These are phyloP conservation scores for Drosophila pseudotakahashii DNA, from an alignment of 2,888 invertebrate genomes.

Conservation along the genomic window DNA sequence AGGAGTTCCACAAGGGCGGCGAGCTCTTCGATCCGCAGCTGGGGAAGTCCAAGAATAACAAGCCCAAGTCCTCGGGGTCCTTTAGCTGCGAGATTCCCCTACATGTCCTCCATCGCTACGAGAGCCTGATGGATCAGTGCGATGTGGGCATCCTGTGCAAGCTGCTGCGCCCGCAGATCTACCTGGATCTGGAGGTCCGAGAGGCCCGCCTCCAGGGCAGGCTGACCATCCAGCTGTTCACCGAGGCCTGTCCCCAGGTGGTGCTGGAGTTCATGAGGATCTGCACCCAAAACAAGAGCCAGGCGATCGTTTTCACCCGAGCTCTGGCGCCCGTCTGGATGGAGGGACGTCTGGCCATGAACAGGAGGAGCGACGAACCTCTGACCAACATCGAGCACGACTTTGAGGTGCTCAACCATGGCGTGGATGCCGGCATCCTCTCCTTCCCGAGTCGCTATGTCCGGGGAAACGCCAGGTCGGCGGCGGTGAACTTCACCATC, in stretches of 20 bases:
- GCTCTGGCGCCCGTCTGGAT: constrained; percentile 79
- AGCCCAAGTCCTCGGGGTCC: constrained; percentile 5
- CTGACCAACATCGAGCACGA: constrained; percentile 73
- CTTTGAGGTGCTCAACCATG: constrained; percentile 78
- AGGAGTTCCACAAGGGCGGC: constrained; percentile 55
- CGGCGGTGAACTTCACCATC: constrained; percentile 75
- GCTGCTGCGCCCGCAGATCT: constrained; percentile 80
- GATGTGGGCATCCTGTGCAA: constrained; percentile 65
- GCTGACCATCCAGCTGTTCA: constrained; percentile 77
- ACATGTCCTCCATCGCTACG: constrained; percentile 76
- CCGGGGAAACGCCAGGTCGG: constrained; percentile 64
- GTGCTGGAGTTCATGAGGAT: constrained; percentile 78
- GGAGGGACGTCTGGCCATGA: constrained; percentile 70
- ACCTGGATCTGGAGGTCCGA: constrained; percentile 70
- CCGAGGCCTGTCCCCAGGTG: constrained; percentile 82
- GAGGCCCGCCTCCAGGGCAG: constrained; percentile 68
- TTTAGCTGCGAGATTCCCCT: constrained; percentile 69
- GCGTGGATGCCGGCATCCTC: constrained; percentile 73
- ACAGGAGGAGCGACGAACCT: constrained; percentile 47
- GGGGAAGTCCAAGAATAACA: constrained; percentile 39
- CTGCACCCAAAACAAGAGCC: constrained; percentile 57
- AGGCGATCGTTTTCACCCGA: constrained; percentile 63
- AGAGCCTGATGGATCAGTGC: constrained; percentile 59
- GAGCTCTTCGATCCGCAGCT: constrained; percentile 55
- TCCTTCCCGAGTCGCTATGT: constrained; percentile 81